phyloP scores from a whole-genome alignment of 2,797 vertebrate species.

The Rhabdomys pumilio region DNA sequence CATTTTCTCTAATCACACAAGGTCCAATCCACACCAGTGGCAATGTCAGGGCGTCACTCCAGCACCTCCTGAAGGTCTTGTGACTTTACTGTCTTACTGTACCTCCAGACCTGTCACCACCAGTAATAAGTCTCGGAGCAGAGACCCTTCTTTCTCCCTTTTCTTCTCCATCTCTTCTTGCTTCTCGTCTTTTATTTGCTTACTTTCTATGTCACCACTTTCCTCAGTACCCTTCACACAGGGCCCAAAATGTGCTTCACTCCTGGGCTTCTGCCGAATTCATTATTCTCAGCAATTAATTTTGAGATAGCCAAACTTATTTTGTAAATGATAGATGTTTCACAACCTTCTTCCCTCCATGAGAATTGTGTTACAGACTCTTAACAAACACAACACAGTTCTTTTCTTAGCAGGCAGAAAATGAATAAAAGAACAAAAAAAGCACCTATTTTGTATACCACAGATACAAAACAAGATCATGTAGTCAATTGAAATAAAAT shows the following conservation, averaged over 20 bases:
- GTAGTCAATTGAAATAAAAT: neutral
- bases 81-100: neutral
- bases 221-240: neutral
- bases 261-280: neutral
- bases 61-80: rapidly evolving
- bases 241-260: neutral
- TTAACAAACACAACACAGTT: neutral
- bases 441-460: neutral
- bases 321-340: constrained; percentile 60
- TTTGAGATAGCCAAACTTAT: neutral
- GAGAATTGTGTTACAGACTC: constrained; percentile 15
- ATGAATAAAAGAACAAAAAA: constrained; percentile 29
- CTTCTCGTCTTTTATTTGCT: neutral
- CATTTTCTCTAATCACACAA: neutral
- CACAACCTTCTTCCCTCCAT: neutral
- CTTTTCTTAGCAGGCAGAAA: constrained; percentile 48
- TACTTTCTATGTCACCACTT: constrained; percentile 5
- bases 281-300: constrained; percentile 4
- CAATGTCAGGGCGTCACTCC: neutral
- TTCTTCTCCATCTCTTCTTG: constrained; percentile 4
- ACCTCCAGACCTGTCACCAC: rapidly evolving
- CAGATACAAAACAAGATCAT: neutral
- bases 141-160: neutral
- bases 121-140: rapidly evolving
- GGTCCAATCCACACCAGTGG: neutral